A percentile compares a stretch with the other conserved stretches of the same genome.
phyloP scores from a whole-genome alignment of 1,140 invertebrate species.

The Oppia nitens region DNA sequence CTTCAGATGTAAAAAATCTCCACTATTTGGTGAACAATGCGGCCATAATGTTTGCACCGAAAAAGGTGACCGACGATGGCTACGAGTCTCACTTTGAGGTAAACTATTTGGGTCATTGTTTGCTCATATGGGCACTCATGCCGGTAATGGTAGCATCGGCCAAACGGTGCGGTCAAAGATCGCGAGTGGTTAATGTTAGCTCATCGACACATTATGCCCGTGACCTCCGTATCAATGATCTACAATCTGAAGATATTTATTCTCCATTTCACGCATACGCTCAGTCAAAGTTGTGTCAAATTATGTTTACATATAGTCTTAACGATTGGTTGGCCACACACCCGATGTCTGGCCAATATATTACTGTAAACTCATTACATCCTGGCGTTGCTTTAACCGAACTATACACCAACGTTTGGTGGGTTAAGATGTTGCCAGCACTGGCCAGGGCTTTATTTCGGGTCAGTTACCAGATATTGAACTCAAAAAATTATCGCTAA shows the following conservation, averaged over 20 bases:
- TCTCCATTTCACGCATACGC: conserved; percentile 52
- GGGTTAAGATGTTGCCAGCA: conserved; percentile 15
- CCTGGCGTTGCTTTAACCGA: conserved; percentile 73
- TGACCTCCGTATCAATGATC: conserved; percentile 52
- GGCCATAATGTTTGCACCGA: conserved; percentile 67
- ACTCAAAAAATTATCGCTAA: no score
- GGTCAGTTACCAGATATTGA: no score
- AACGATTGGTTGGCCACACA: conserved; percentile 37
- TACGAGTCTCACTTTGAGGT: conserved; percentile 64
- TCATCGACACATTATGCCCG: conserved; percentile 55
- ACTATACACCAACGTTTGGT: conserved; percentile 42
- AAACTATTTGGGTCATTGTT: conserved; percentile 74
- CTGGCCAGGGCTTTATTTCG: conserved; percentile 14
- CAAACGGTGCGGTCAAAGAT: conserved; percentile 30
- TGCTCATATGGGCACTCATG: conserved; percentile 63
- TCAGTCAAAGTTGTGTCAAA: conserved; percentile 71
- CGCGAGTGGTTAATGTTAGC: conserved; percentile 69
- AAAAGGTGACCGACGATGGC: conserved; percentile 52
- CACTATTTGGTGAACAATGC: conserved; percentile 36
- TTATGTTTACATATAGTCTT: conserved; percentile 43
- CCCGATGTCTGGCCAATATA: conserved; percentile 7
- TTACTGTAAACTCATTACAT: conserved; percentile 49
- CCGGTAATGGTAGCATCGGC: conserved; percentile 47
- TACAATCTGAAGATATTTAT: conserved; percentile 32
- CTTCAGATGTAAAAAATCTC: background rate